Base-by-base conservation (phyloP, 2,113 vertebrate species). In the Bostrychus sinensis region DNA sequence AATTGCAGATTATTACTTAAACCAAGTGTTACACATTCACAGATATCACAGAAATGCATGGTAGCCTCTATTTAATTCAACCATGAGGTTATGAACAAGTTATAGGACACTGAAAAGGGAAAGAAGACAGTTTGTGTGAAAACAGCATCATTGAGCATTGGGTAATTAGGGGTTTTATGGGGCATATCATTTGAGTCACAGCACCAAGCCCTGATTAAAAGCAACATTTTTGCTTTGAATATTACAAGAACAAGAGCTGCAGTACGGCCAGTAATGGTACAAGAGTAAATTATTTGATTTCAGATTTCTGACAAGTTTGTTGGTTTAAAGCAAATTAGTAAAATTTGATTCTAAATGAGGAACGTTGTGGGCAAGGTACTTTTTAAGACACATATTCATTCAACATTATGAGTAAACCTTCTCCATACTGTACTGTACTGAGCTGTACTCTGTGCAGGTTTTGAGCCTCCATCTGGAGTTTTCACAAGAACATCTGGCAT, bases 81-180 rank as follows among this genome's bases (percentile, higher is more conserved):
- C 84, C 59, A 80, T 87, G 82, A 79, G 41, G 22, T 48, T 48
- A 48, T 25, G 22, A 48, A 25, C 45, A 48, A 48, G 25, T 25
- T 7, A 12, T 46, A 34, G n/a, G 64, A 86, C 71, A 55, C 25
- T 41, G 42, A 48, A 62, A 66, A 26, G 30, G 9, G 56, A 73
- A 51, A 53, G 23, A 48, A 58, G 55, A 66, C 62, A 34, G 72
- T 37, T 70, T 75, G 56, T 32, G 60, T 25, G 64, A 39, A 32
- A 59, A 75, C 61, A 83, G 70, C 62, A 84, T 68, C 64, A 62
- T 73, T 78, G 80, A 84, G 82, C 73, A 66, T 82, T 54, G 62
- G 56, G 70, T 89, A 89, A 92, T 92, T 92, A 90, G 72, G 70
- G 77, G 78, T 80, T 92, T 92, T 92, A 91, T 91, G 90, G 82